phyloP scores from a whole-genome alignment of 2,113 vertebrate genomes.

The Lagopus muta region DNA sequence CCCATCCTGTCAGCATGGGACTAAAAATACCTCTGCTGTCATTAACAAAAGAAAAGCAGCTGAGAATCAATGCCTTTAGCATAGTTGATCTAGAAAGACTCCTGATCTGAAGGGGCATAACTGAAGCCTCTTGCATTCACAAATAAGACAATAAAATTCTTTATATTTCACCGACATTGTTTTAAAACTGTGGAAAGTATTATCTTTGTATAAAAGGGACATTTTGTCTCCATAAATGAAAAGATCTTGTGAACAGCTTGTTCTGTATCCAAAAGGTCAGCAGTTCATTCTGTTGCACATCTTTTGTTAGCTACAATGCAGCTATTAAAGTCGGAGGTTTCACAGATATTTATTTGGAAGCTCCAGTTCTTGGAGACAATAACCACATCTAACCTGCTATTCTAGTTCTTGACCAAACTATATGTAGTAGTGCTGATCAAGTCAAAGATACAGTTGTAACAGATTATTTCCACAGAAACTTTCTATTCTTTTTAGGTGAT shows the following conservation, averaged over 20 bases:
- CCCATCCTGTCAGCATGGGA: not conserved
- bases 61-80: not conserved
- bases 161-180: slow-evolving; percentile 54
- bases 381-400: not conserved
- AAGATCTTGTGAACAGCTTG: slow-evolving; percentile 39
- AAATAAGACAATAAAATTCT: slow-evolving; percentile 49
- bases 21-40: not conserved
- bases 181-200: slow-evolving; percentile 47
- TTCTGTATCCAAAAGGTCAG: slow-evolving; percentile 41
- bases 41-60: not conserved
- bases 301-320: slow-evolving; percentile 22
- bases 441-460: not conserved
- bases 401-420: not conserved
- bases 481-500: not conserved
- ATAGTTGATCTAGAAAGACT: not conserved
- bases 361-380: not conserved
- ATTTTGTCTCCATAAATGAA: slow-evolving; percentile 60
- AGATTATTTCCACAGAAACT: not conserved
- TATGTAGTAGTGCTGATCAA: not conserved
- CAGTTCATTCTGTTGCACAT: not conserved
- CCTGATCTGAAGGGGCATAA: not conserved
- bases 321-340: slow-evolving; percentile 27
- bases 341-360: slow-evolving; percentile 56
- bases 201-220: slow-evolving; percentile 38
- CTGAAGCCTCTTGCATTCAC: slow-evolving; percentile 9